A percentile compares a stretch with the other conserved stretches of the same genome.
phyloP scores from a whole-genome alignment of 2,888 invertebrate species.

The Chloroclystis v-ata region DNA sequence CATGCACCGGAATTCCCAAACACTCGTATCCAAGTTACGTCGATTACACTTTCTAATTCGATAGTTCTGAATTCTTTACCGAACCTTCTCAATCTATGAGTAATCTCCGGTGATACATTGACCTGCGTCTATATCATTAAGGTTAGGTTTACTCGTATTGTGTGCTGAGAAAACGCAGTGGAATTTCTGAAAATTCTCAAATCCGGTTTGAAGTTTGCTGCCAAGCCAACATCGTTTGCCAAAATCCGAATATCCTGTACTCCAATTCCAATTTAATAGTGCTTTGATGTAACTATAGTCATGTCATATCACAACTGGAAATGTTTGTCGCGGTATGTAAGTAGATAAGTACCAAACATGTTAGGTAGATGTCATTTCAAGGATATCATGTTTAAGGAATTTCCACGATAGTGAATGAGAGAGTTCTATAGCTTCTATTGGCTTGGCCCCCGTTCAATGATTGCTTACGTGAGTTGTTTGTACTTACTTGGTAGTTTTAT shows the following conservation, averaged over 20 bases:
- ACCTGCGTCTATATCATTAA: neutral
- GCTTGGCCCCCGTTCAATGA: slow-evolving; percentile 5
- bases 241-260: slow-evolving; percentile 7
- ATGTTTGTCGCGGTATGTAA: too few relatives aligned
- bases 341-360: slow-evolving; percentile 1
- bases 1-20: slow-evolving; percentile 53
- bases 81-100: slow-evolving; percentile 2
- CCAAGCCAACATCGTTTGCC: slow-evolving; percentile 12
- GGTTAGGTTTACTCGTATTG: neutral
- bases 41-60: slow-evolving; percentile 44
- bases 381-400: slow-evolving; percentile 26
- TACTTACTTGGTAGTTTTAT: neutral
- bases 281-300: slow-evolving; percentile 7
- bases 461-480: neutral
- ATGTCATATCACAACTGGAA: slow-evolving; percentile 16
- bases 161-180: slow-evolving; percentile 12
- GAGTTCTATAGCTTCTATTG: slow-evolving; percentile 12
- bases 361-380: slow-evolving; percentile 23
- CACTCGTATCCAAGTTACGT: slow-evolving; percentile 41
- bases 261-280: too few relatives aligned
- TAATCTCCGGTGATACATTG: slow-evolving; percentile 2
- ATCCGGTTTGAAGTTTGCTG: slow-evolving; percentile 25
- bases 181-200: slow-evolving; percentile 20
- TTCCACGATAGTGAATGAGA: slow-evolving; percentile 20
- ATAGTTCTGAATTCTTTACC: slow-evolving; percentile 19